phyloP scores from a whole-genome alignment of 2,888 invertebrate genomes.

The Acronicta alni region DNA sequence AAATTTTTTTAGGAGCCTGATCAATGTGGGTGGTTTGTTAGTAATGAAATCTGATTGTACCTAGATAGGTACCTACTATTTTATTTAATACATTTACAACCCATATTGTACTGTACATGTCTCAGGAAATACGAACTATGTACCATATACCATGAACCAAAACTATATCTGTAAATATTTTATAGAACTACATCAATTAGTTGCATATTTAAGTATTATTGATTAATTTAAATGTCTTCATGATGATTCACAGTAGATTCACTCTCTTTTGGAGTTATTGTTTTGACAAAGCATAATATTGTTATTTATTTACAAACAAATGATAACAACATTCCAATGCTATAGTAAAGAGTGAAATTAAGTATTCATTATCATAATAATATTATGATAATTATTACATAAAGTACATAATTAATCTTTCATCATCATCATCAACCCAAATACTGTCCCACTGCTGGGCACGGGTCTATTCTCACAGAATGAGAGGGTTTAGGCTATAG shows the following conservation, averaged over 20 bases:
- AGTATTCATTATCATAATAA: slow-evolving; percentile 1
- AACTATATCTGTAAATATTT: background rate
- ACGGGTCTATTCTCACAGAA: too few species aligned
- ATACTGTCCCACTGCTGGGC: too few species aligned
- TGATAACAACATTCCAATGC: slow-evolving; percentile 45
- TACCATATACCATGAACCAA: background rate
- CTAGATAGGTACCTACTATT: too few species aligned
- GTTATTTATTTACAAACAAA: slow-evolving; percentile 50
- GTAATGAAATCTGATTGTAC: too few species aligned
- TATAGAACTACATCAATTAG: background rate
- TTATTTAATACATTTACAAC: too few species aligned
- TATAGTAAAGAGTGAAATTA: slow-evolving; percentile 21
- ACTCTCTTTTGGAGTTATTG: slow-evolving; percentile 9
- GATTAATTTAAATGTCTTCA: slow-evolving; percentile 6
- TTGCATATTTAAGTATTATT: background rate
- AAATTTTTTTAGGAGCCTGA: too few species aligned
- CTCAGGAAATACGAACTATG: too few species aligned
- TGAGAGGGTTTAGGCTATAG: too few species aligned
- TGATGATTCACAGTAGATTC: slow-evolving; percentile 31
- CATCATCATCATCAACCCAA: too few species aligned
- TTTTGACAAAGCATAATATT: slow-evolving; percentile 31
- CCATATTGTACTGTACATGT: too few species aligned
- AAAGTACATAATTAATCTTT: too few species aligned
- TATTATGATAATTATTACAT: slow-evolving; percentile 3
- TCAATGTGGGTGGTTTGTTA: too few species aligned